Evolutionary conservation across 2,888 invertebrate genomes (phyloP), one percentile per base, ranked within the genome.

Genomic region (Netelia inedita): DNA sequence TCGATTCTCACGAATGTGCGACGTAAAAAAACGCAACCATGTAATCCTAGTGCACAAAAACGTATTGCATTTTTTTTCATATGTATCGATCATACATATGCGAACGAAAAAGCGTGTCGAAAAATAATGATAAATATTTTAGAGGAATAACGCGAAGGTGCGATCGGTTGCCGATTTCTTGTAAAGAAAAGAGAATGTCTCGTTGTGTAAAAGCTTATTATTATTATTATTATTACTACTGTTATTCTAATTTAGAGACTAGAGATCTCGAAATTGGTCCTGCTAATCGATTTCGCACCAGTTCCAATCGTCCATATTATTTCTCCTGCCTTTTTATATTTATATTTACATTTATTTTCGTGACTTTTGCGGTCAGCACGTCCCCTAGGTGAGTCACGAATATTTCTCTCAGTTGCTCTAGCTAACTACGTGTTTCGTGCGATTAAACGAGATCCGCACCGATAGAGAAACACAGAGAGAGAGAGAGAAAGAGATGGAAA

Each of bases 181-280:
- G 53, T n/a, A n/a, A 53, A 66, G 61, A 41, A 65, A 79, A 71
- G 65, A 57, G 83, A 83, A 83, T 83, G 83, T 75, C 65, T 80
- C 71, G 79, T 80, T 79, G 71, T 83, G 69, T 74, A 57, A 65
- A 23, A 78, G 79, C 73, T 83, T 83, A 59, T 79, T 43, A 16
- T 55, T 71, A 46, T 46, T 76, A 71, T 81, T 69, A 75, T 61
- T 63, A 61, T 71, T 71, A 82, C 71, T 63, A 63, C 72, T 71
- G 71, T 57, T 43, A 71, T 79, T 65, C 69, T 72, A 75, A 79
- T 79, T 59, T 21, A 75, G 65, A 75, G 79, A 75, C 50, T 83
- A 79, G 79, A 80, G 74, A 28, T 72, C 19, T 71, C 79, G 53
- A 74, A 19, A 74, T 66, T 72, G 23, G 59, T 72, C 65, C 72